Conservation (phyloP, 2,113 vertebrate genomes). For the Myotis brandtii region DNA sequence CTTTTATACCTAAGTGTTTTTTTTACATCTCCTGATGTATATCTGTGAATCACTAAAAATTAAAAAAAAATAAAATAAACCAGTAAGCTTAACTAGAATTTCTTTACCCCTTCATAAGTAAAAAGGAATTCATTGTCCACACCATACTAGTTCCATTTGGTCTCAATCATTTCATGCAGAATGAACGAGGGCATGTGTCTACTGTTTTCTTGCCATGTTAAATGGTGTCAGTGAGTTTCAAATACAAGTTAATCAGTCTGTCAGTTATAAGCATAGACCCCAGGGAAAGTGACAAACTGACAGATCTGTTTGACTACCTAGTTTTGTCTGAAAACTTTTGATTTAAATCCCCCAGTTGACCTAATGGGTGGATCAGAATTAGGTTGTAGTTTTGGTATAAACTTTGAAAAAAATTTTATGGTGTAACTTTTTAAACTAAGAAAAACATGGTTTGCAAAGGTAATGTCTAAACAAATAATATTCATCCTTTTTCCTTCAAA, state of each 20-base stretch:
- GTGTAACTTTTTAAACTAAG: not conserved
- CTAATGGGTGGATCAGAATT: not conserved
- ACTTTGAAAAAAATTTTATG: not conserved
- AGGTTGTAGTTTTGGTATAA: not conserved
- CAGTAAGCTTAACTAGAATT: not conserved
- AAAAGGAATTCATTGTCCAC: accelerated
- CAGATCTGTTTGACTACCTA: not conserved
- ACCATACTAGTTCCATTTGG: not conserved
- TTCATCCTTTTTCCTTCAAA: not conserved
- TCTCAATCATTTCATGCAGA: not conserved
- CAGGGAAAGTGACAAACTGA: not conserved
- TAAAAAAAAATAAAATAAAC: not conserved
- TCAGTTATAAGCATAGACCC: not conserved
- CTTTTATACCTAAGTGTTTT: not conserved
- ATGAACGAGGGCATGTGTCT: not conserved
- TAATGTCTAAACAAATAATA: not conserved
- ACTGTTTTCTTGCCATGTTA: not conserved
- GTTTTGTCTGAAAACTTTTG: not conserved
- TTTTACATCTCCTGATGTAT: not conserved
- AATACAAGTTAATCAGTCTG: not conserved
- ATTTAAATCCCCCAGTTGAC: not conserved
- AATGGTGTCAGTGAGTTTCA: not conserved
- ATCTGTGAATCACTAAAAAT: not conserved
- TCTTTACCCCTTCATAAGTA: accelerated
- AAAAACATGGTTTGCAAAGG: not conserved